Conservation (phyloP, 2,113 vertebrate species). For the Glaucomys volans region DNA sequence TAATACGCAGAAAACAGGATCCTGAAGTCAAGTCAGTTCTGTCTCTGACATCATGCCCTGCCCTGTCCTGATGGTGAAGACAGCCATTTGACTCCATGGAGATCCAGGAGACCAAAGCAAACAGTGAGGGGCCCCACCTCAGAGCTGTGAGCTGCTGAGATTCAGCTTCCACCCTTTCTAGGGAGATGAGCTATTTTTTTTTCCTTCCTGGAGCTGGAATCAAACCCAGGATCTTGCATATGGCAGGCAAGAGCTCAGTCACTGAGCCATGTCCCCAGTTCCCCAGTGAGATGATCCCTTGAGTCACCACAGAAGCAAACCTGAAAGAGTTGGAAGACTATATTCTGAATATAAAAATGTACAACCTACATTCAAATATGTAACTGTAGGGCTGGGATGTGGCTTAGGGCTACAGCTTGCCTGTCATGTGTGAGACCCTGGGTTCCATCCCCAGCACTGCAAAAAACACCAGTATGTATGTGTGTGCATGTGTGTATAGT, state of each 20-base stretch:
- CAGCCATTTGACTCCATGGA: conserved; percentile 67
- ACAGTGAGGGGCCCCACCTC: neutral
- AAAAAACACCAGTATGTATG: no score
- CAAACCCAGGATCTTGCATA: no score
- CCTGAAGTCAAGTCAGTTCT: neutral
- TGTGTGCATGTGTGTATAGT: conserved; percentile 55
- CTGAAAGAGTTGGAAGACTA: conserved; percentile 78
- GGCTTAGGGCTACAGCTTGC: fast-evolving
- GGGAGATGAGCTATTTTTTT: no score
- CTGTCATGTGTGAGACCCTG: no score
- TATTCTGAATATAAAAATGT: conserved; percentile 72
- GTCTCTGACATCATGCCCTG: neutral
- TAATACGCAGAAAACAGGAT: neutral
- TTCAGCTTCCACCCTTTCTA: conserved; percentile 69
- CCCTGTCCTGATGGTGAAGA: fast-evolving
- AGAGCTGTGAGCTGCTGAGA: conserved; percentile 45
- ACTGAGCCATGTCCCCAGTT: neutral
- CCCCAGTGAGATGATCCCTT: neutral
- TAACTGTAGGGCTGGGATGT: neutral
- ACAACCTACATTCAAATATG: neutral
- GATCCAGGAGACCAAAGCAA: conserved; percentile 61
- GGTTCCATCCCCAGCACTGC: no score
- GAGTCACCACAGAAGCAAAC: conserved; percentile 53
- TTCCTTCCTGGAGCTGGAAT: no score
- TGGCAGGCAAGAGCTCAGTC: neutral